phyloP scores from a whole-genome alignment of 2,113 vertebrate species.

The Brachyistius frenatus region DNA sequence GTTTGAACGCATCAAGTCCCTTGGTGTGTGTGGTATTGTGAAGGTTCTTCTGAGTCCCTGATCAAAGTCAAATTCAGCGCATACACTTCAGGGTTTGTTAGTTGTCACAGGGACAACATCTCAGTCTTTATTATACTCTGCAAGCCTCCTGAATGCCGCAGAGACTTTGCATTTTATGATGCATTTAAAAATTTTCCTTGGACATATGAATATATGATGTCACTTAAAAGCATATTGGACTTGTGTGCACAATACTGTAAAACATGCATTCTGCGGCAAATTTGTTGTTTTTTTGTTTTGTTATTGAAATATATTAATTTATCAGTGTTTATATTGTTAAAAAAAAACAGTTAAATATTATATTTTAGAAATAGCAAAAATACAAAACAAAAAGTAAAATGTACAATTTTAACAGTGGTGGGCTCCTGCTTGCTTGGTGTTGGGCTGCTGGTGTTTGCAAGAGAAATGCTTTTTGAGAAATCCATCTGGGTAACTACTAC shows the following conservation, averaged over 20 bases:
- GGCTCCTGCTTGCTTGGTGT: no score
- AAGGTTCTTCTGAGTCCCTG: constrained; percentile 33
- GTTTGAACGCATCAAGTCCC: not conserved
- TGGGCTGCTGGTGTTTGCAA: no score
- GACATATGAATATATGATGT: no score
- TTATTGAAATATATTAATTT: not conserved
- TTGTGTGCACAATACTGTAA: no score
- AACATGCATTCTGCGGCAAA: no score
- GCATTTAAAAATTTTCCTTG: no score
- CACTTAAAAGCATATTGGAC: not conserved
- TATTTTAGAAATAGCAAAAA: not conserved
- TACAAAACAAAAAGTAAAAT: not conserved
- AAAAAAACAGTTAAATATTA: not conserved
- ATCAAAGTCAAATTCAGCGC: constrained; percentile 32
- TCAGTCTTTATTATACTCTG: constrained; percentile 3
- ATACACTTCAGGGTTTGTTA: constrained; percentile 23
- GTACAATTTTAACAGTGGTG: no score
- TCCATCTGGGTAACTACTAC: no score
- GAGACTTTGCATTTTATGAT: not conserved
- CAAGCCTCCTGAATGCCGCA: not conserved
- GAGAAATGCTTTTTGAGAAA: no score
- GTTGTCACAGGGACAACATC: constrained; percentile 13
- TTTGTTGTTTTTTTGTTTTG: not conserved
- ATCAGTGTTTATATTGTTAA: not conserved
- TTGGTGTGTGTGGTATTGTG: not conserved